Evolutionary conservation across 1,140 invertebrate species (phyloP).

Genomic region (Lineus longissimus): DNA sequence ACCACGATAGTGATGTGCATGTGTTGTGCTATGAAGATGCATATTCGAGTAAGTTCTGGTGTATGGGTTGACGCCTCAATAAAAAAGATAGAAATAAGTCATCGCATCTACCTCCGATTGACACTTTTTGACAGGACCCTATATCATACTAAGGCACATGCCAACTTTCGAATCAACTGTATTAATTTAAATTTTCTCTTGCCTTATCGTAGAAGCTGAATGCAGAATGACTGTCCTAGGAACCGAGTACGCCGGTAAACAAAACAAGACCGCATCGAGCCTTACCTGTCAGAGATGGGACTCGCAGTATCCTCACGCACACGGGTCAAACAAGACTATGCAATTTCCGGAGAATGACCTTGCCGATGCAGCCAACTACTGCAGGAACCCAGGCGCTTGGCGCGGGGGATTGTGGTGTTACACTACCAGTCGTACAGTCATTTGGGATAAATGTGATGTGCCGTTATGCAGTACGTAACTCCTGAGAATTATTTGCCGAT

Average conservation of each 20-base stretch:
- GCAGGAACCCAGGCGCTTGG: conserved; percentile 12
- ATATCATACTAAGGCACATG: too few relatives aligned
- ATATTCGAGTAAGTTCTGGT: too few relatives aligned
- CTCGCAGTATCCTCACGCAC: conserved; percentile 19
- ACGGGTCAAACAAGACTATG: neutral
- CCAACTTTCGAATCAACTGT: too few relatives aligned
- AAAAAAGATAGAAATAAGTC: too few relatives aligned
- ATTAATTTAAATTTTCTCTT: too few relatives aligned
- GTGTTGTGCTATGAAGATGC: too few relatives aligned
- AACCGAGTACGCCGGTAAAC: conserved; percentile 9
- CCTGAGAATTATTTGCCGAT: too few relatives aligned
- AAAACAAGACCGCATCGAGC: conserved; percentile 11
- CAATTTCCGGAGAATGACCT: neutral
- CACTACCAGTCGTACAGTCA: conserved; percentile 9
- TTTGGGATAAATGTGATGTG: conserved; percentile 16
- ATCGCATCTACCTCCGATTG: too few relatives aligned
- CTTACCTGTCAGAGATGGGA: conserved; percentile 23
- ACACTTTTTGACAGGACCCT: too few relatives aligned
- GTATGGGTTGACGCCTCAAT: too few relatives aligned
- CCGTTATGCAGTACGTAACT: neutral
- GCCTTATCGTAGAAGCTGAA: too few relatives aligned
- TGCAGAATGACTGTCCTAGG: neutral
- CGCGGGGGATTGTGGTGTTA: conserved; percentile 18
- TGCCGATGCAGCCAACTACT: conserved; percentile 14
- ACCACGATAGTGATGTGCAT: too few relatives aligned